A percentile compares a stretch with the other conserved stretches of the same genome.
Conservation (phyloP, 2,888 invertebrate species). For the Calameuta idolon region DNA sequence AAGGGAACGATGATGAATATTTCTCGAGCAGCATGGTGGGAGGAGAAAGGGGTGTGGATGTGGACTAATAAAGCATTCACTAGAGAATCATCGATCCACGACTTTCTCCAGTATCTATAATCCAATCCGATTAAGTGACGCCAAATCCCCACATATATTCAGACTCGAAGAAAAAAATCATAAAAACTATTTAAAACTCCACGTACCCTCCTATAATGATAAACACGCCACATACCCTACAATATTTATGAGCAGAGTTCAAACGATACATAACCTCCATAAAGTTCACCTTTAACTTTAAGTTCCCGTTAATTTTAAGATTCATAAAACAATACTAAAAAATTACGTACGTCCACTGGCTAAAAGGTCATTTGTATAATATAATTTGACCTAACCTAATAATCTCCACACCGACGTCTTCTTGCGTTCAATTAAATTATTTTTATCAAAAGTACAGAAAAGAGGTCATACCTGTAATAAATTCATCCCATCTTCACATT, state of each 20-base stretch:
- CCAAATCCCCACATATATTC: not conserved
- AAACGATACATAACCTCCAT: not conserved
- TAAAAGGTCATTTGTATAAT: not conserved
- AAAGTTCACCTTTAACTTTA: not conserved
- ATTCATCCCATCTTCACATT: not conserved
- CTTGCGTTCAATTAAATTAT: not conserved
- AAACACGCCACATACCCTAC: not conserved
- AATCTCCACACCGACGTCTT: not conserved
- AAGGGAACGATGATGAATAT: not conserved
- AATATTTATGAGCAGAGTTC: not conserved
- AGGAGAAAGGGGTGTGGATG: not conserved
- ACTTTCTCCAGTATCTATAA: not conserved
- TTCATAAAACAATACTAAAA: not conserved
- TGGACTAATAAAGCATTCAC: not conserved
- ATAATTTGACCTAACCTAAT: not conserved
- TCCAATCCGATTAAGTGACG: not conserved
- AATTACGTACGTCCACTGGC: not conserved
- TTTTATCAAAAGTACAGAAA: not conserved
- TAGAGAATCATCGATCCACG: not conserved
- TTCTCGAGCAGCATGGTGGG: not conserved
- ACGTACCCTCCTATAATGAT: not conserved
- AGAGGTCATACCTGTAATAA: not conserved
- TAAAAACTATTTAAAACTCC: not conserved
- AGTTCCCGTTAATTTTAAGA: not conserved
- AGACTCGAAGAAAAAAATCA: not conserved